A percentile compares a stretch with the other conserved stretches of the same genome.
Evolutionary conservation across 1,140 invertebrate genomes (phyloP).

Genomic region (Procambarus virginalis): DNA sequence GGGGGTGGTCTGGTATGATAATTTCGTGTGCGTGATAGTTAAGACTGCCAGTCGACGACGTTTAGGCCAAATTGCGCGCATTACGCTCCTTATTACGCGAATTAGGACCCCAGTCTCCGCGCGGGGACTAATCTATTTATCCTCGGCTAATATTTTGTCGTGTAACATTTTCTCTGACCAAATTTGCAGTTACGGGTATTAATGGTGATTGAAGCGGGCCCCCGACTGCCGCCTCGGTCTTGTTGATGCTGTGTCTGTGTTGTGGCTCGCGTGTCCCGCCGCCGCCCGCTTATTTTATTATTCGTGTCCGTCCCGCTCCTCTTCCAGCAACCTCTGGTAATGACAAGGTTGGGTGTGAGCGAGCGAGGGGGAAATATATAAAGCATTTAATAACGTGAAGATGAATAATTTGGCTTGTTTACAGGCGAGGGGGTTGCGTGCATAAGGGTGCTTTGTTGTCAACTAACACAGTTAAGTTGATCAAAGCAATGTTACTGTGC

Average conservation of each 20-base stretch:
- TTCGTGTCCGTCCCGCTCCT: not conserved
- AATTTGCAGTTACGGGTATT: slow-evolving; percentile 1
- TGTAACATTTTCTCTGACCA: not conserved
- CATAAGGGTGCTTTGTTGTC: no score
- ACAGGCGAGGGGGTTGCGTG: no score
- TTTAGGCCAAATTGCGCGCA: slow-evolving; percentile 39
- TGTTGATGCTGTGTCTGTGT: not conserved
- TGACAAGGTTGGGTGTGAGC: not conserved
- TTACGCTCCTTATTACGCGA: slow-evolving; percentile 21
- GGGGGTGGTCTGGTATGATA: slow-evolving; percentile 23
- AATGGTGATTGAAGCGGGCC: not conserved
- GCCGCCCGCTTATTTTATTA: not conserved
- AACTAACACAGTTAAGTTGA: no score
- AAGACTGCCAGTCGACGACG: not conserved
- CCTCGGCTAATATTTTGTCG: slow-evolving; percentile 8
- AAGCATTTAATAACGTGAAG: not conserved
- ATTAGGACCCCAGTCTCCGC: slow-evolving; percentile 22
- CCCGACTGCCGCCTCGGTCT: no score
- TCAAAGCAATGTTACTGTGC: no score
- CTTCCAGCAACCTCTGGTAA: not conserved
- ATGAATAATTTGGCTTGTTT: not conserved
- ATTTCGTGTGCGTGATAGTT: slow-evolving; percentile 11
- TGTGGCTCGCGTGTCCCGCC: not conserved
- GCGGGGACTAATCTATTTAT: slow-evolving; percentile 3
- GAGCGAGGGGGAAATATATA: not conserved